Conservation (phyloP, 2,888 invertebrate genomes). For the Incurvaria masculella region DNA sequence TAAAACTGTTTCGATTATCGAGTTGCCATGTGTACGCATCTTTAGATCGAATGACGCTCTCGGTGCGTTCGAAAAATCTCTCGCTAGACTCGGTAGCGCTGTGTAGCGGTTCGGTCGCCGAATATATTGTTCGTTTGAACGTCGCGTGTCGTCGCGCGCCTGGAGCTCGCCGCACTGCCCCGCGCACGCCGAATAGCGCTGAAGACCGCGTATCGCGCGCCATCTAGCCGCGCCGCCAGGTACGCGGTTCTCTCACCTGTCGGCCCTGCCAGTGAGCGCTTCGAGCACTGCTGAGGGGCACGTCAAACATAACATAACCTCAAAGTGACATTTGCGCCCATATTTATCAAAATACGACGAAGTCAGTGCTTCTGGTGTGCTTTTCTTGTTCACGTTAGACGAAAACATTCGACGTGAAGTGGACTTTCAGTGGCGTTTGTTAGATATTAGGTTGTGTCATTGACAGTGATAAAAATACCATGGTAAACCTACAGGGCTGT, state of each 20-base stretch:
- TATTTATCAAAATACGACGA: not conserved
- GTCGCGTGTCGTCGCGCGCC: too few relatives aligned
- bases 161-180: too few relatives aligned
- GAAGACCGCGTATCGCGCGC: too few relatives aligned
- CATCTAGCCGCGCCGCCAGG: slow-evolving; percentile 34
- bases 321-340: slow-evolving; percentile 21
- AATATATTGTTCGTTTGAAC: slow-evolving; percentile 27
- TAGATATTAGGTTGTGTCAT: not conserved
- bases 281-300: slow-evolving; percentile 30
- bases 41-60: slow-evolving; percentile 35
- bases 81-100: slow-evolving; percentile 50
- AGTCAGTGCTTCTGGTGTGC: not conserved
- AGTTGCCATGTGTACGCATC: slow-evolving; percentile 31
- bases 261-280: slow-evolving; percentile 32
- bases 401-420: not conserved
- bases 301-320: slow-evolving; percentile 51
- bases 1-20: too few relatives aligned
- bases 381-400: not conserved
- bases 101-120: slow-evolving; percentile 49
- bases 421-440: not conserved
- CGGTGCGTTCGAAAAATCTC: slow-evolving; percentile 52
- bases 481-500: slow-evolving; percentile 32
- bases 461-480: not conserved
- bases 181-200: too few relatives aligned
- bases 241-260: slow-evolving; percentile 33